phyloP scores from a whole-genome alignment of 2,113 vertebrate genomes.

The Ptychochromis oligacanthus region DNA sequence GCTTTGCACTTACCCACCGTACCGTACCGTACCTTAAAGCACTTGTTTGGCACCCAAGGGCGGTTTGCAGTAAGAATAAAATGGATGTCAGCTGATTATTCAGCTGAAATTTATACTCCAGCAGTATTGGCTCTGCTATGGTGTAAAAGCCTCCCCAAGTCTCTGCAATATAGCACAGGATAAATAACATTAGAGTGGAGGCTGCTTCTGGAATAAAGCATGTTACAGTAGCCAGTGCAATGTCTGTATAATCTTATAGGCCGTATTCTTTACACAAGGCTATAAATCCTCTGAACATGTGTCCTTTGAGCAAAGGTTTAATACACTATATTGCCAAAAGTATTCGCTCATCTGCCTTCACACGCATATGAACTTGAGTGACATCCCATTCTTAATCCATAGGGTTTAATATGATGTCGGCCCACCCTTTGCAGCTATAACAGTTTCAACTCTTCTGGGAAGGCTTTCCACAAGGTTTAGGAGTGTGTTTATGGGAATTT shows the following conservation, averaged over 20 bases:
- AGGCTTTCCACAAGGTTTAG: no score
- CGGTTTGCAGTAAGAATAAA: constrained; percentile 12
- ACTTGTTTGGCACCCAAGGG: constrained; percentile 11
- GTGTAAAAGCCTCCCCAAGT: constrained; percentile 20
- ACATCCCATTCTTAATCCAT: no score
- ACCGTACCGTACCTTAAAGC: constrained; percentile 13
- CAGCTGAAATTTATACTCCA: constrained; percentile 14
- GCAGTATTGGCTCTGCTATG: constrained; percentile 2
- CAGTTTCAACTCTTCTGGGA: no score
- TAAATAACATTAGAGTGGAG: not conserved
- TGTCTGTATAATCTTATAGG: not conserved
- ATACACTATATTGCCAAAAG: no score
- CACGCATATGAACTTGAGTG: no score
- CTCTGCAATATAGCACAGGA: not conserved
- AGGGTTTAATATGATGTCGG: no score
- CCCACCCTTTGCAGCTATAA: no score
- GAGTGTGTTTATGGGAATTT: no score
- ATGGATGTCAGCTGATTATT: constrained; percentile 36
- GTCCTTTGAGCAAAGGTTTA: not conserved
- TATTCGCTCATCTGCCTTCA: no score
- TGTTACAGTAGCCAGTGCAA: not conserved
- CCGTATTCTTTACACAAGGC: not conserved
- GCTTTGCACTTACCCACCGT: constrained; percentile 1
- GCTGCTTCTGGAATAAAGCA: not conserved
- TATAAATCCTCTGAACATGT: not conserved